These are phyloP conservation scores for Tor tambroides DNA, from an alignment of 2,113 vertebrate genomes.

Conservation along the genomic window DNA sequence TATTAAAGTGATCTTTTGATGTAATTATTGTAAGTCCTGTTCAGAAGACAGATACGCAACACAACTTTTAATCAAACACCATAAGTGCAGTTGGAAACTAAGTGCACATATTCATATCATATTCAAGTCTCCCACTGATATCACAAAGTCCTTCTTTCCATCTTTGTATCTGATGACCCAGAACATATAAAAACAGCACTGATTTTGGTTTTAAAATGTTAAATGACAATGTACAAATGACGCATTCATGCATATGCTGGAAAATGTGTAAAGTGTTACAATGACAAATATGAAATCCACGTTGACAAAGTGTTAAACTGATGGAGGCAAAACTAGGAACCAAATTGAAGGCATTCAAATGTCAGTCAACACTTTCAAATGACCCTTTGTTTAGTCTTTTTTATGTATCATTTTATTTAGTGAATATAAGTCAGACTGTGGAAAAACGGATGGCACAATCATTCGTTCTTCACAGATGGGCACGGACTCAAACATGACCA, in stretches of 20 bases:
- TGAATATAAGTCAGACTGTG: background rate
- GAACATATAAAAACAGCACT: background rate
- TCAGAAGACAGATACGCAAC: background rate
- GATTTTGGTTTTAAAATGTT: background rate
- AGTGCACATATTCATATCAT: background rate
- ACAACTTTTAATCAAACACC: background rate
- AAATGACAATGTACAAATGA: background rate
- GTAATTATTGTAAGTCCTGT: background rate
- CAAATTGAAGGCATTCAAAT: too few species aligned
- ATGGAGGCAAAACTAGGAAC: background rate
- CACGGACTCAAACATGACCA: conserved; percentile 17
- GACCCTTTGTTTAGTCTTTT: background rate
- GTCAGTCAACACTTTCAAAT: background rate
- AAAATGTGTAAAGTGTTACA: background rate
- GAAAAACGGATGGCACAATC: background rate
- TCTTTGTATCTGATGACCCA: background rate
- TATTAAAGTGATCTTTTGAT: background rate
- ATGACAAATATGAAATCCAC: background rate
- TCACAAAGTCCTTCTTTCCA: background rate
- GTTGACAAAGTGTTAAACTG: background rate
- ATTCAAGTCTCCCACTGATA: background rate
- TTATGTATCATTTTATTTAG: background rate
- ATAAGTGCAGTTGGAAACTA: background rate
- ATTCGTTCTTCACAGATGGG: background rate
- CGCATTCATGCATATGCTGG: background rate